Base-by-base conservation (phyloP, 2,113 vertebrate genomes). In the Emydocephalus ijimae region DNA sequence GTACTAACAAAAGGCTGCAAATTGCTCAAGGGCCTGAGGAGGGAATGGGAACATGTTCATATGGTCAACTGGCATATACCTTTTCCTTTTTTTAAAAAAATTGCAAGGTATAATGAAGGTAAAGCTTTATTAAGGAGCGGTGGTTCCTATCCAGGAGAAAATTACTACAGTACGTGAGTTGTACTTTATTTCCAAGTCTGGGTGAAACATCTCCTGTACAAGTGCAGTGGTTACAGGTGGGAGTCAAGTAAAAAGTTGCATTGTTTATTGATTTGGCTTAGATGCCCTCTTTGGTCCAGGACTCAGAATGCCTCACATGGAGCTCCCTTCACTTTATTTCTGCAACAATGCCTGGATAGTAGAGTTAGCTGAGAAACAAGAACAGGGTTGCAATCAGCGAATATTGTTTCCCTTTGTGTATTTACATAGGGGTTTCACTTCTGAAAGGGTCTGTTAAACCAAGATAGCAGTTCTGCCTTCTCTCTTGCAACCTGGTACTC, bases 21-120 rank as follows among this genome's bases (percentile, higher is more conserved):
- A 99, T 99, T 98, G 99, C 98, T 98, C 98, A 98, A 98, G 98
- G 97, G 97, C 98, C 98, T 96, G 98, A 99, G 98, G 97, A 98
- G 98, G 98, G 98, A 98, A 98, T 99, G 99, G 99, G 99, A 99
- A 99, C 98, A 97, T 98, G 98, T 98, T 99, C 99, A 99, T 98
- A 98, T 99, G 99, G 98, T 97, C 97, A 97, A 97, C 97, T 95
- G 93, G 91, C 97, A 96, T 96, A 98, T 96, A 94, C 86, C 96
- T 97, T 48, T 64, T 90, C 9, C 29, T 90, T 18, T 34, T 26
- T 97, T 96, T 96, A 96, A 98, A 91, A 98, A 98, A 97, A 97
- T 96, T 95, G 96, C 97, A 97, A 96, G 96, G 94, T 97, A 96
- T 94, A 91, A 61, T n/a, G 29, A 39, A 90, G 55, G 18, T n/a